Evolutionary conservation across 2,113 vertebrate species (phyloP).

Genomic region (Sisor rabdophorus): DNA sequence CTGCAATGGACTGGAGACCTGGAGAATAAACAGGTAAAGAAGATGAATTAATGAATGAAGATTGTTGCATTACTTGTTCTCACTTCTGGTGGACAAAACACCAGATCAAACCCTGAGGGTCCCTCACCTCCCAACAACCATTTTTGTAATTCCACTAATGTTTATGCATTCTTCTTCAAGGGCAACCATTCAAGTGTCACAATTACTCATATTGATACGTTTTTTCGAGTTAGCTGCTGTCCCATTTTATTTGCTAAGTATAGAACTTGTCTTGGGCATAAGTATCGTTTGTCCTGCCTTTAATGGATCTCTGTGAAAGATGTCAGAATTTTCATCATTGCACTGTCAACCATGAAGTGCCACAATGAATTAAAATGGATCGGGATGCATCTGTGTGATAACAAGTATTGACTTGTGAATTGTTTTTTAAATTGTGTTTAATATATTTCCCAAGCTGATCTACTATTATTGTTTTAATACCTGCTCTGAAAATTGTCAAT

Average conservation of each 20-base stretch:
- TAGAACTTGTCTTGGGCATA: constrained; percentile 17
- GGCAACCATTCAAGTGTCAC: constrained; percentile 12
- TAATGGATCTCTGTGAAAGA: constrained; percentile 25
- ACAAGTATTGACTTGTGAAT: not conserved
- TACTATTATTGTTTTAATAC: not conserved
- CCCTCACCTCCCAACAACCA: not conserved
- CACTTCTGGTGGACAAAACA: constrained; percentile 10
- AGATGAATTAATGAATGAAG: too few relatives aligned
- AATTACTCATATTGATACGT: constrained; percentile 51
- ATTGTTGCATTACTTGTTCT: too few relatives aligned
- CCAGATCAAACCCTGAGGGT: constrained; percentile 15
- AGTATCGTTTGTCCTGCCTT: constrained; percentile 9
- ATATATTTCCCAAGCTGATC: not conserved
- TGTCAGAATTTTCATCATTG: constrained; percentile 59
- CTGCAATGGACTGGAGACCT: too few relatives aligned
- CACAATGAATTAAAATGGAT: constrained; percentile 34
- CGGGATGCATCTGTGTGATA: not conserved
- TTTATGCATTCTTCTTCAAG: constrained; percentile 45
- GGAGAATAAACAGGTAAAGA: too few relatives aligned
- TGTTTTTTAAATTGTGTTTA: not conserved
- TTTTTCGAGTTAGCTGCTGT: constrained; percentile 57
- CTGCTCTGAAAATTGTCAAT: not conserved
- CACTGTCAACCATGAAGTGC: constrained; percentile 59
- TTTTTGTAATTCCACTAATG: constrained; percentile 7
- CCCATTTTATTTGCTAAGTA: constrained; percentile 52